Conservation (phyloP, 30 jellyfish, hydroid and myxozoan species). For the Chironex yamaguchii region DNA sequence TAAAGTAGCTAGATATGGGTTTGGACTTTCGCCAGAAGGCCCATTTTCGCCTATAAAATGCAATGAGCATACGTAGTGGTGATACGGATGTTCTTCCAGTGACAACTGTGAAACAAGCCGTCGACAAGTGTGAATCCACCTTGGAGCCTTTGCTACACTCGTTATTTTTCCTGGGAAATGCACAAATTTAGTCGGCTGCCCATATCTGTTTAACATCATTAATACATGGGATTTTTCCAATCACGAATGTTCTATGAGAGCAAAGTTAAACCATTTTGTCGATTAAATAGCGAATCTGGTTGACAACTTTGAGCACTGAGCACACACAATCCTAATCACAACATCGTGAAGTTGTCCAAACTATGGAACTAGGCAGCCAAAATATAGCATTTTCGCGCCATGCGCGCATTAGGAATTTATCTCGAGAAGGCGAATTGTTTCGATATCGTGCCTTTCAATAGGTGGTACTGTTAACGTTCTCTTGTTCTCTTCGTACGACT, state of each 20-base stretch:
- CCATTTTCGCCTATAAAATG: slow-evolving; percentile 33
- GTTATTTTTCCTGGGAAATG: slow-evolving; percentile 39
- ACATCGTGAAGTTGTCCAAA: neutral
- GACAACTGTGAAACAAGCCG: slow-evolving; percentile 42
- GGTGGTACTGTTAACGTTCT: too few relatives aligned
- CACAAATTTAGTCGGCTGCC: slow-evolving; percentile 12
- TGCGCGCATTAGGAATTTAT: neutral
- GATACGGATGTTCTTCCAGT: slow-evolving; percentile 8
- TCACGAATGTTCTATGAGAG: slow-evolving; percentile 30
- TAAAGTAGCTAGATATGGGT: slow-evolving; percentile 15
- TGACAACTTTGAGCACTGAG: neutral
- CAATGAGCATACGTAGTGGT: slow-evolving; percentile 41
- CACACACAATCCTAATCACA: neutral
- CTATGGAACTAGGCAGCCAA: slow-evolving; percentile 1
- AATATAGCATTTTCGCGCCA: neutral
- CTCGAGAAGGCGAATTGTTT: slow-evolving; percentile 7
- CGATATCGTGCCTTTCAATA: too few relatives aligned
- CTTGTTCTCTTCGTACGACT: too few relatives aligned
- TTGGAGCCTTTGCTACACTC: slow-evolving; percentile 40
- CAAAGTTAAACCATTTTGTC: slow-evolving; percentile 44
- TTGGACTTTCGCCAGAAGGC: slow-evolving; percentile 26
- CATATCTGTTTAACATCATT: slow-evolving; percentile 29
- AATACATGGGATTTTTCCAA: slow-evolving; percentile 17
- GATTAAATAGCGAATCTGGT: slow-evolving; percentile 1
- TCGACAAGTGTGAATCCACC: slow-evolving; percentile 33